Evolutionary conservation across 2,113 vertebrate species (phyloP).

Genomic region (Triplophysa rosa): DNA sequence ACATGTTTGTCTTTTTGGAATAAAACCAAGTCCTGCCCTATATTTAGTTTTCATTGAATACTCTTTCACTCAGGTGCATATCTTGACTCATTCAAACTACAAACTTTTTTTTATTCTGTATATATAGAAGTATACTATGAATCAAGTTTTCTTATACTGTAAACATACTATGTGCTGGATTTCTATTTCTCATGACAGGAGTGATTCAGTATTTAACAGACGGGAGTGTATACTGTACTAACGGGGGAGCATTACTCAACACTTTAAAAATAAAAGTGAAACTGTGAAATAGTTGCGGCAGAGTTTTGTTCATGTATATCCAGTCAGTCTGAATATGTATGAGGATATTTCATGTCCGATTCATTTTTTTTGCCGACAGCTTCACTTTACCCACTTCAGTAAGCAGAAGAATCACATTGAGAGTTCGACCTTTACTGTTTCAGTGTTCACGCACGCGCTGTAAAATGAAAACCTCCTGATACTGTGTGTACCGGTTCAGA

Average conservation of each 20-base stretch:
- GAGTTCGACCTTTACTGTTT: no score
- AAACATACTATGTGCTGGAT: not conserved
- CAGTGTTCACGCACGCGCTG: no score
- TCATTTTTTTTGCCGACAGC: not conserved
- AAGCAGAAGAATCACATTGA: not conserved
- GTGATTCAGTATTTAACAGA: not conserved
- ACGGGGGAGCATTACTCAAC: not conserved
- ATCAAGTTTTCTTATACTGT: not conserved
- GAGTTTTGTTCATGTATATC: not conserved
- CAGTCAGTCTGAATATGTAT: conserved; percentile 10
- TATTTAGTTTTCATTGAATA: no score
- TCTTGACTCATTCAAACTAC: not conserved
- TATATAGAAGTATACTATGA: conserved; percentile 3
- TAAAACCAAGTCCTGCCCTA: no score
- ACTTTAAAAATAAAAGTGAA: conserved; percentile 30
- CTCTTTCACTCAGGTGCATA: no score
- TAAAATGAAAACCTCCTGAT: no score
- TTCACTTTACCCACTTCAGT: conserved; percentile 11
- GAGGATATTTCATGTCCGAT: not conserved
- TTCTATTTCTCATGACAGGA: not conserved
- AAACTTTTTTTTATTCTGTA: not conserved
- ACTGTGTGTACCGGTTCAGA: no score
- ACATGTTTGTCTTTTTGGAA: no score
- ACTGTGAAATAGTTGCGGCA: not conserved
- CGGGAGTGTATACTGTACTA: not conserved